Evolutionary conservation across 2,113 vertebrate genomes (phyloP).

Genomic region (Caretta caretta): DNA sequence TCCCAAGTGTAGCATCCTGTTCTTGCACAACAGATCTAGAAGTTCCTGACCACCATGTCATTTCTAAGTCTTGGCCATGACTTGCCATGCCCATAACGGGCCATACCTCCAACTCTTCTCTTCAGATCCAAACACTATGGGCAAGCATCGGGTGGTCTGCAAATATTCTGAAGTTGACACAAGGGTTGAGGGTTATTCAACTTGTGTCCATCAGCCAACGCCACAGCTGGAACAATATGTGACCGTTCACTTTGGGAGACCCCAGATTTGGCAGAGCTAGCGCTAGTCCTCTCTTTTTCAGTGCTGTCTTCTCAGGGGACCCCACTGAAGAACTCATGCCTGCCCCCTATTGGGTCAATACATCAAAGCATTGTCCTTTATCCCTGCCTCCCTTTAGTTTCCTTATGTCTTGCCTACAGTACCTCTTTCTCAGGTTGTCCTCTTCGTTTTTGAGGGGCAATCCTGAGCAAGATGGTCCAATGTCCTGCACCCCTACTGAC

Average conservation of each 20-base stretch:
- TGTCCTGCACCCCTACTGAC: neutral
- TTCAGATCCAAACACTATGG: accelerated
- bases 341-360: neutral
- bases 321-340: neutral
- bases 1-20: neutral
- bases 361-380: neutral
- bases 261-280: neutral
- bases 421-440: conserved; percentile 3
- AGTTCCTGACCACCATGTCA: neutral
- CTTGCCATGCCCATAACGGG: accelerated
- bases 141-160: neutral
- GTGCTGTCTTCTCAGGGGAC: neutral
- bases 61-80: neutral
- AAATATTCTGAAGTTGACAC: neutral
- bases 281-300: neutral
- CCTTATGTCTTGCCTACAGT: neutral
- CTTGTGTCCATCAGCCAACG: no score
- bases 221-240: neutral
- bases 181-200: neutral
- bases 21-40: neutral
- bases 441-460: neutral
- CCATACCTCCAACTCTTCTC: neutral
- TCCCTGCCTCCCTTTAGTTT: neutral
- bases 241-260: neutral
- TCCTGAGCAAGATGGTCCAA: neutral